These are phyloP conservation scores for Malurus elegans DNA, from an alignment of 2,113 vertebrate genomes.

Conservation along the genomic window DNA sequence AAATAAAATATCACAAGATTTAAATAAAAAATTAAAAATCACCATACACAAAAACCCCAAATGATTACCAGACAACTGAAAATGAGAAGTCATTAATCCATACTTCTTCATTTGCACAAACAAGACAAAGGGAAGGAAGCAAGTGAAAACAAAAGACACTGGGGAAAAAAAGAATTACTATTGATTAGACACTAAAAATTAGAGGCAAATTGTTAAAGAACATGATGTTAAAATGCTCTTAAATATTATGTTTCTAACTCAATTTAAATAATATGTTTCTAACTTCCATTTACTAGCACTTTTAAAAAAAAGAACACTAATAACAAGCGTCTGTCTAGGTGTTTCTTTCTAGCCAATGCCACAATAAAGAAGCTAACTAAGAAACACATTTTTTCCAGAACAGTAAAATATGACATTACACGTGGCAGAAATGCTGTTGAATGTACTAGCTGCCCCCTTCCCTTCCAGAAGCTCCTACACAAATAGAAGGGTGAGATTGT, in stretches of 20 bases:
- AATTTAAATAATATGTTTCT: neutral
- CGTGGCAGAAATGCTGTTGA: neutral
- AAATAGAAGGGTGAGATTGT: neutral
- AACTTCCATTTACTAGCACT: neutral
- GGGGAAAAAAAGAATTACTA: neutral
- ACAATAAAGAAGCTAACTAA: neutral
- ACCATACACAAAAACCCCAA: neutral
- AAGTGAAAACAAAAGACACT: neutral
- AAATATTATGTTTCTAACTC: neutral
- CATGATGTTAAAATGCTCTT: neutral
- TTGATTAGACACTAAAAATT: neutral
- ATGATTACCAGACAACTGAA: neutral
- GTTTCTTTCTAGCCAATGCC: neutral
- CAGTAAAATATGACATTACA: rapidly evolving
- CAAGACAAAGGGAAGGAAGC: neutral
- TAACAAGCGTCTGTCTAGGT: neutral
- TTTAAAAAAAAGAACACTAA: neutral
- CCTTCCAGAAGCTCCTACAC: neutral
- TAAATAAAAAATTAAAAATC: neutral
- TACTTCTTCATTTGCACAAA: neutral
- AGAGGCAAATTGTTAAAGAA: neutral
- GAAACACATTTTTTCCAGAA: neutral
- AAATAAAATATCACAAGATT: neutral
- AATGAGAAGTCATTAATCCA: neutral
- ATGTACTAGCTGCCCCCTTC: neutral